Percentiles rank a stretch among this genome's conserved stretches.
phyloP scores from a whole-genome alignment of 2,888 invertebrate species.

The Temnothorax unifasciatus region DNA sequence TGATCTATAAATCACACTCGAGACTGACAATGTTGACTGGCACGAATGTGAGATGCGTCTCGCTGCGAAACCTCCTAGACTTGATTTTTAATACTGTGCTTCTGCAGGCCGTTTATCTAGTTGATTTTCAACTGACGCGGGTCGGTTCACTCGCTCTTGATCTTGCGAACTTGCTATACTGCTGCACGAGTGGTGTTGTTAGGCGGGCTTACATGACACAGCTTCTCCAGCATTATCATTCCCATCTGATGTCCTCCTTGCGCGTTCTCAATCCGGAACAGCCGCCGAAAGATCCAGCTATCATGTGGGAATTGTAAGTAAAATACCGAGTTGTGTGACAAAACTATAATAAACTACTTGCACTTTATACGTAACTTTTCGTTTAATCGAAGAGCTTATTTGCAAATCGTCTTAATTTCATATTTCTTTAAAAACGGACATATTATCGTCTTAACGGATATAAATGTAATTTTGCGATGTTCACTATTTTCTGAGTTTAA shows the following conservation, averaged over 20 bases:
- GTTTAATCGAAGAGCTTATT: not conserved
- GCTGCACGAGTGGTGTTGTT: constrained; percentile 89
- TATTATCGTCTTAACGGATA: not conserved
- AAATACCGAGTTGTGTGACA: constrained; percentile 5
- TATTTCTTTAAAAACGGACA: not conserved
- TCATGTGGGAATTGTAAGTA: constrained; percentile 88
- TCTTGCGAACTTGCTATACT: constrained; percentile 89
- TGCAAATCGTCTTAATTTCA: not conserved
- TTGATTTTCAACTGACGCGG: constrained; percentile 91
- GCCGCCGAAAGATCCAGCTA: constrained; percentile 85
- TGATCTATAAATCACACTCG: constrained; percentile 20
- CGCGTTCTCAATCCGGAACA: constrained; percentile 87
- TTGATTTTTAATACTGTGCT: constrained; percentile 53
- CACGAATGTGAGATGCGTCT: constrained; percentile 34
- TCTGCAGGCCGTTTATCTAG: constrained; percentile 88
- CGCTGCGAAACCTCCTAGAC: constrained; percentile 17
- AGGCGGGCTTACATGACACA: constrained; percentile 88
- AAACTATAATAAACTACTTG: constrained; percentile 12
- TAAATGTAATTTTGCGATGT: not conserved
- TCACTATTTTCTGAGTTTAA: not conserved
- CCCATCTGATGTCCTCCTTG: constrained; percentile 88
- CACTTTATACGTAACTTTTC: constrained; percentile 8
- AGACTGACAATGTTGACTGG: constrained; percentile 9
- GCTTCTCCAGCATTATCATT: constrained; percentile 89
- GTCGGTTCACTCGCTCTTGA: constrained; percentile 91